A percentile compares a stretch with the other conserved stretches of the same genome.
Evolutionary conservation across 2,113 vertebrate species (phyloP).

Genomic region (Prunella himalayana): DNA sequence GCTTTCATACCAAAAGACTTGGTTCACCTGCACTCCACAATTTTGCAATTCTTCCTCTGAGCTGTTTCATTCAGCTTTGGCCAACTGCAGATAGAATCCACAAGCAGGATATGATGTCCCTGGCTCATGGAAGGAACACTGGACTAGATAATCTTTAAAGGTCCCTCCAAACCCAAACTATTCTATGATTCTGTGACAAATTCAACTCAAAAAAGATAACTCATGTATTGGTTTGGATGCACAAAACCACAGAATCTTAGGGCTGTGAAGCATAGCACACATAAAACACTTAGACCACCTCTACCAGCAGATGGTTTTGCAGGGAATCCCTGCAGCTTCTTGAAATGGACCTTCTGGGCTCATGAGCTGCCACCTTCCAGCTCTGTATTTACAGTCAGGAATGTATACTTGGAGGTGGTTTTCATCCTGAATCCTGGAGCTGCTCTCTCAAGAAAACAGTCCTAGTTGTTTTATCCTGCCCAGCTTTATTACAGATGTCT

Average conservation of each 20-base stretch:
- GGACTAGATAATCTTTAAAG: background rate
- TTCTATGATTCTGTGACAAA: background rate
- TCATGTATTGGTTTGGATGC: background rate
- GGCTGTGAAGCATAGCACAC: background rate
- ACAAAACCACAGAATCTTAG: background rate
- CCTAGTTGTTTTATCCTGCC: background rate
- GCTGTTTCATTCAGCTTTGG: background rate
- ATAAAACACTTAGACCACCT: background rate
- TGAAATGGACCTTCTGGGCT: background rate
- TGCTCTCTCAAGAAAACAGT: background rate
- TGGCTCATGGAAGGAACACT: background rate
- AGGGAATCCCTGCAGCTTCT: background rate
- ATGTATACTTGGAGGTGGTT: background rate
- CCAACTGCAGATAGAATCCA: background rate
- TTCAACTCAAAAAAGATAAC: background rate
- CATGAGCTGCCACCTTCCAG: background rate
- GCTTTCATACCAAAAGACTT: background rate
- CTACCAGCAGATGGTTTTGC: background rate
- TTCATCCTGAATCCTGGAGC: background rate
- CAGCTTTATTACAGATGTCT: background rate
- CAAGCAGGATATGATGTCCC: background rate
- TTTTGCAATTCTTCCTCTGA: background rate
- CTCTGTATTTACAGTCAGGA: background rate
- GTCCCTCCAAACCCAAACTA: background rate
- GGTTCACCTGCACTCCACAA: background rate